phyloP scores from a whole-genome alignment of 2,797 vertebrate species.

The Cynopterus sphinx region DNA sequence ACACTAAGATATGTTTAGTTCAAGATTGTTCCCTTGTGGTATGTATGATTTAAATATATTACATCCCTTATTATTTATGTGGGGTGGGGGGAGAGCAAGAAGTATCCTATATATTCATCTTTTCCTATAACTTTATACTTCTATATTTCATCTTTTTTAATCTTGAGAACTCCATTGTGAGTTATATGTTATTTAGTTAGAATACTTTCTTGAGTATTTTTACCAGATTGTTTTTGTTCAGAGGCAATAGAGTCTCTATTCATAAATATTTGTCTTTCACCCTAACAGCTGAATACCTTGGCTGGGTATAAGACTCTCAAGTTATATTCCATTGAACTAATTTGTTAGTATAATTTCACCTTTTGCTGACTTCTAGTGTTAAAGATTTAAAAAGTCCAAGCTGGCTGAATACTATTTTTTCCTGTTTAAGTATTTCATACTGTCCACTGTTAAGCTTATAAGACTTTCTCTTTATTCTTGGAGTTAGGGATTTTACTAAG shows the following conservation, averaged over 20 bases:
- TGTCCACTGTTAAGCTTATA: not conserved
- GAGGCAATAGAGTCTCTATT: not conserved
- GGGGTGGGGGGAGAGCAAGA: not conserved
- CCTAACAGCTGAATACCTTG: not conserved
- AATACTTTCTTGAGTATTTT: conserved; percentile 1
- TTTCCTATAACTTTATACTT: not conserved
- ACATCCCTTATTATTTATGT: not conserved
- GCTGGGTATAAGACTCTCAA: not conserved
- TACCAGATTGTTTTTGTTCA: not conserved
- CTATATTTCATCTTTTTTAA: not conserved
- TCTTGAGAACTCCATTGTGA: not conserved
- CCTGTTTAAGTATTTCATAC: not conserved
- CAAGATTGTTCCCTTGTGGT: not conserved
- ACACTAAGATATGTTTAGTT: not conserved
- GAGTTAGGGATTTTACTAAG: not conserved
- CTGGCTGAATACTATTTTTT: not conserved
- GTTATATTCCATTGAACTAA: not conserved
- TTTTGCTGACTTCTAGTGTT: not conserved
- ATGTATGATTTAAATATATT: not conserved
- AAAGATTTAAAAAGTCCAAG: not conserved
- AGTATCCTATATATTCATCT: not conserved
- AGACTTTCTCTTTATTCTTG: not conserved
- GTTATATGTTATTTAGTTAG: not conserved
- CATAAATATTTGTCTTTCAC: not conserved
- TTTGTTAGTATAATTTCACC: not conserved